phyloP scores from a whole-genome alignment of 2,888 invertebrate genomes.

The Aspidiotus destructor region DNA sequence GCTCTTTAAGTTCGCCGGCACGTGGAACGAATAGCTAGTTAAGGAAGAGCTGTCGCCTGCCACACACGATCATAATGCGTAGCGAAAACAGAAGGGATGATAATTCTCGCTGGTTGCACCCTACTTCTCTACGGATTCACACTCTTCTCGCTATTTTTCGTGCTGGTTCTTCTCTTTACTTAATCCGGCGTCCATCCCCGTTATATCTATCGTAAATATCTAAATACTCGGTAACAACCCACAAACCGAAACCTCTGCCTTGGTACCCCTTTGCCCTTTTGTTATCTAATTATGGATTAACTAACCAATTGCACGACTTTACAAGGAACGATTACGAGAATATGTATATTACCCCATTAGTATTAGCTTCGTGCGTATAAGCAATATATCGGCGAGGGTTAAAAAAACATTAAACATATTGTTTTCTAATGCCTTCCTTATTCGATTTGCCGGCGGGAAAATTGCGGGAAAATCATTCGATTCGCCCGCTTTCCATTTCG shows the following conservation, averaged over 20 bases:
- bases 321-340: not conserved
- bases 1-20: constrained; percentile 28
- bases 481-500: no score
- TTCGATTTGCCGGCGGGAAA: no score
- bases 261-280: not conserved
- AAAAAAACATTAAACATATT: no score
- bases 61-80: constrained; percentile 20
- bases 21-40: constrained; percentile 25
- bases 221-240: not conserved
- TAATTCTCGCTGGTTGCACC: not conserved
- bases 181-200: constrained; percentile 8
- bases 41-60: constrained; percentile 23
- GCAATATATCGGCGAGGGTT: no score
- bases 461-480: no score
- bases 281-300: constrained; percentile 4
- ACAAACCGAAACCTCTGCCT: not conserved
- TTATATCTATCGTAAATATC: not conserved
- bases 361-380: no score
- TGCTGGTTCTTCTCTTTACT: constrained; percentile 7
- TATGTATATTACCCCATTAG: no score
- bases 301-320: not conserved
- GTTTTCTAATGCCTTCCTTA: no score
- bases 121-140: not conserved
- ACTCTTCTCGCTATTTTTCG: constrained; percentile 2
- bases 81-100: constrained; percentile 21